These are phyloP conservation scores for Ameiurus melas DNA, from an alignment of 2,113 vertebrate genomes.

Conservation along the genomic window DNA sequence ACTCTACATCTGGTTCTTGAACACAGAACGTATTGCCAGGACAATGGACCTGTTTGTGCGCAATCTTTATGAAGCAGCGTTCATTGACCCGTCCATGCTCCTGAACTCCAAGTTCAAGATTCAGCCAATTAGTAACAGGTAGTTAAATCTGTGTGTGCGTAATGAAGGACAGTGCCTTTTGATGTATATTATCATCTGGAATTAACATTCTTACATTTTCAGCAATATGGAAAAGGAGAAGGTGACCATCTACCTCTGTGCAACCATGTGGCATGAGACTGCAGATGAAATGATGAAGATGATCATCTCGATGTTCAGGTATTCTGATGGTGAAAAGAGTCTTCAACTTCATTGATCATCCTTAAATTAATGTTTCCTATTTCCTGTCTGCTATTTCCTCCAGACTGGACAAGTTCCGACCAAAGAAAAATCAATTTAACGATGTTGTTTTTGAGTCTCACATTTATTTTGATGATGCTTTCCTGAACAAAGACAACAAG, in stretches of 20 bases:
- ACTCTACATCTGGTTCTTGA: constrained; percentile 51
- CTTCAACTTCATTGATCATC: no score
- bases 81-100: constrained; percentile 59
- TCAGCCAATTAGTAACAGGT: neutral
- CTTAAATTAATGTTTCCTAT: neutral
- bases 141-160: neutral
- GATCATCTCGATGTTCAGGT: constrained; percentile 75
- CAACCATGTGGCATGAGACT: constrained; percentile 79
- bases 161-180: neutral
- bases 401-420: constrained; percentile 70
- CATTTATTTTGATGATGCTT: constrained; percentile 55
- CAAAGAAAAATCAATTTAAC: neutral
- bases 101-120: constrained; percentile 41
- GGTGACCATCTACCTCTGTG: constrained; percentile 53
- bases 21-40: constrained; percentile 56
- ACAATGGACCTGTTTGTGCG: constrained; percentile 57
- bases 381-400: neutral
- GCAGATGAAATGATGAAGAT: constrained; percentile 73
- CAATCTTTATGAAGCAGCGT: constrained; percentile 56
- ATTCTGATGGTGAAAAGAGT: neutral
- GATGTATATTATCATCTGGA: neutral
- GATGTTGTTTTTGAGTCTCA: constrained; percentile 50
- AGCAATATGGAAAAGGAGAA: constrained; percentile 7
- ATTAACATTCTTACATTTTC: neutral
- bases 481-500: constrained; percentile 14